Base-by-base conservation (phyloP, 2,797 vertebrate species). In the Sarcoramphus papa region DNA sequence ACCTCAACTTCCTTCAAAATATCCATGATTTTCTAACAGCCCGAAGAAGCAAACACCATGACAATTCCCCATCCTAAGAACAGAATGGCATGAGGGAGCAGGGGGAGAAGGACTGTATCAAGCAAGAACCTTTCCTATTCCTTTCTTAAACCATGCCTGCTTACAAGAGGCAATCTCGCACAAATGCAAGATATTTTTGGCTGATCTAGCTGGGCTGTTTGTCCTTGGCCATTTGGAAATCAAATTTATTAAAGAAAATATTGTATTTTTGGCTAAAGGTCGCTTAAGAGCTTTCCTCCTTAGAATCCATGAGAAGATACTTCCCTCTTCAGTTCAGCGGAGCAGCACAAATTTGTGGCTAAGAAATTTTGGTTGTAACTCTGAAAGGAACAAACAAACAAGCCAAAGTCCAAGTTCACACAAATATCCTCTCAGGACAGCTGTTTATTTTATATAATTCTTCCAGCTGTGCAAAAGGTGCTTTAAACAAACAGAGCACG, bases 381-480 rank as follows among this genome's bases (percentile, higher is more conserved):
- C 82, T 86, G 54, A 88, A 81, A 91, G 43, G 21, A 77, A 79
- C 43, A 91, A 93, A 89, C 63, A 95, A 91, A 77, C 57, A 88
- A 92, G 45, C 10, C 2, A 0, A 88, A 90, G 22, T 56, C 76
- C 40, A 51, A 60, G 40, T 84, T 88, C 76, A 78, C 1, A 1
- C 73, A 90, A 78, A 92, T 76, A 90, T 28, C 53, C 59, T 78
- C 94, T 54, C 15, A 63, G 57, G 57, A 50, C 40, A 81, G 90
- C 37, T 81, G 51, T 81, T 88, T 88, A 63, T 88, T 95, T 88
- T 45, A 54, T 24, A 51, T 25, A 50, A 93, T 63, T 83, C 82
- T 93, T 90, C 76, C 85, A 95, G 76, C 50, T 75, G 80, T 78
- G 73, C 57, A 73, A 91, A 94, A 94, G 85, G 89, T 96, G 89